These are phyloP conservation scores for Frankliniella fusca DNA, from an alignment of 2,888 invertebrate genomes.

Conservation along the genomic window DNA sequence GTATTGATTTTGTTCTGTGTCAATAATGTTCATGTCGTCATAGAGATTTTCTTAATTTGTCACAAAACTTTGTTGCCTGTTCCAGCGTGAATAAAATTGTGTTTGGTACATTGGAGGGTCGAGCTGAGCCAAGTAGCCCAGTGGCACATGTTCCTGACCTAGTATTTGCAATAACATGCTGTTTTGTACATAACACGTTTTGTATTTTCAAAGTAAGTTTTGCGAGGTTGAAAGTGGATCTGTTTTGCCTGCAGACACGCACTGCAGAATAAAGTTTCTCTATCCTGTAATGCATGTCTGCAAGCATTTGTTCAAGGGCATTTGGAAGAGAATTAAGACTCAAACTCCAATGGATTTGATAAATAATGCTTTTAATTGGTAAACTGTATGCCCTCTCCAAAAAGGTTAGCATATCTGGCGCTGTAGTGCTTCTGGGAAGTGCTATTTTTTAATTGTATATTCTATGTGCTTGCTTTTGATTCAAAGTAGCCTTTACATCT, in stretches of 20 bases:
- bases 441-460: background rate
- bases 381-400: background rate
- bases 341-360: conserved; percentile 23
- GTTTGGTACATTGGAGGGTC: conserved; percentile 16
- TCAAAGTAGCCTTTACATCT: background rate
- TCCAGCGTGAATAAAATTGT: background rate
- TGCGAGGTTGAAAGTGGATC: conserved; percentile 15
- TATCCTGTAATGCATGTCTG: conserved; percentile 22
- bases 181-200: conserved; percentile 13
- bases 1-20: background rate
- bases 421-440: background rate
- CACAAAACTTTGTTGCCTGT: conserved; percentile 4
- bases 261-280: conserved; percentile 14
- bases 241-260: conserved; percentile 13
- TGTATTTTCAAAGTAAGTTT: conserved; percentile 19
- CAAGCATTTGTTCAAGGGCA: conserved; percentile 23
- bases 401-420: background rate
- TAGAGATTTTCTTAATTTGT: background rate
- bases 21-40: background rate
- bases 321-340: conserved; percentile 26
- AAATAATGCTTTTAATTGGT: background rate
- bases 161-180: conserved; percentile 17
- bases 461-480: conserved; percentile 11
- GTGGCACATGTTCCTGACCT: background rate
- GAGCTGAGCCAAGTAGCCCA: conserved; percentile 17